Evolutionary conservation across 2,797 vertebrate species (phyloP), one percentile per base, ranked within the genome.

Genomic region (Halcyon chelicuti): DNA sequence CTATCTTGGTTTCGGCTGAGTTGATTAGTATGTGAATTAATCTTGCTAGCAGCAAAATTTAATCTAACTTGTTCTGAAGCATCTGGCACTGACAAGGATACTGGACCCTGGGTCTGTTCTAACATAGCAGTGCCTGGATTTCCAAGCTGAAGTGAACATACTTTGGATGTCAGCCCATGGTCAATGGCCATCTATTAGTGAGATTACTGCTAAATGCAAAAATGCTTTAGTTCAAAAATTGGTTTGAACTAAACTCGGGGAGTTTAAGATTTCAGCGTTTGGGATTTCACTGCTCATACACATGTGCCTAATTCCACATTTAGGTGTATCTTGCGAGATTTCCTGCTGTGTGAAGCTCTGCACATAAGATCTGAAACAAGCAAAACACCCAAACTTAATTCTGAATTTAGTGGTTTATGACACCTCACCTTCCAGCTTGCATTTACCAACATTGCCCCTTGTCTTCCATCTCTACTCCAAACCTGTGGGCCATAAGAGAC

Each of bases 1-100:
- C 54, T 90, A 3, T 37, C 72, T 19, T 39, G 23, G 49, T 85
- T 86, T 66, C 86, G 82, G 71, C 55, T 2, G 20, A 87, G 75
- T 70, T 96, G 83, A 86, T 95, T 86, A 84, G 46, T 72, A 29
- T 2, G 13, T 65, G 86, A 86, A 94, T 94, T 88, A 83, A 72
- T 79, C 75, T 86, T 86, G 65, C 95, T 66, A 86, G 89, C 65
- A 93, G 93, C 75, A 91, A 29, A 88, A 92, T 47, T 54, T 46
- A 68, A 58, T 92, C 46, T 62, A 21, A 54, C 61, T 96, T 54
- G 29, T 55, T 94, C 39, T 44, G 78, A 89, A 91, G 81, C 61
- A 54, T 95, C 77, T 92, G 84, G 57, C 74, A 25, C 52, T 47
- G 87, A 42, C 44, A 47, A 46, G 42, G 78, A 22, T 77, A 25